Evolutionary conservation across 2,113 vertebrate species (phyloP).

Genomic region (Pholis gunnellus): DNA sequence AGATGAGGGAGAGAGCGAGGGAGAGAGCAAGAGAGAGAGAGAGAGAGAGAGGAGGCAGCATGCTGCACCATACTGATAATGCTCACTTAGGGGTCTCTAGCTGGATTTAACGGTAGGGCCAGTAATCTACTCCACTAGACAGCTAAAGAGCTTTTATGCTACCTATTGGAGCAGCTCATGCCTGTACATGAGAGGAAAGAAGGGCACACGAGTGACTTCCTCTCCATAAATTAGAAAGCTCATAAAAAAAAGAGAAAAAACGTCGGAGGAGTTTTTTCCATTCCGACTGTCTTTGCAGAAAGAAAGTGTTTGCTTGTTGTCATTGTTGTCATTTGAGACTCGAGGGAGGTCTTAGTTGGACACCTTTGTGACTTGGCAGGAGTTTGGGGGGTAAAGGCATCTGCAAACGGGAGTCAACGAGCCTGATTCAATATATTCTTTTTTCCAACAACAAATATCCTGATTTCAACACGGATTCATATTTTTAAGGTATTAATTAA

Average conservation of each 20-base stretch:
- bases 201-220: slow-evolving; percentile 77
- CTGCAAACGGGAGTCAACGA: not conserved
- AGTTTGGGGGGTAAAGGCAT: not conserved
- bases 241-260: slow-evolving; percentile 69
- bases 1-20: slow-evolving; percentile 26
- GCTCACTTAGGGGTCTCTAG: slow-evolving; percentile 78
- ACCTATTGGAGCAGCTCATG: slow-evolving; percentile 77
- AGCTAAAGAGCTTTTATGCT: slow-evolving; percentile 83
- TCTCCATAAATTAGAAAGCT: slow-evolving; percentile 79
- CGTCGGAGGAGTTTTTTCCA: slow-evolving; percentile 29
- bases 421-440: not conserved
- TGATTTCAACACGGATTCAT: not conserved
- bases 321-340: slow-evolving; percentile 22
- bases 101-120: slow-evolving; percentile 77
- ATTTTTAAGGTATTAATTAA: too few species aligned
- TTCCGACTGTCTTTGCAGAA: slow-evolving; percentile 29
- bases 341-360: not conserved
- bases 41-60: slow-evolving; percentile 56
- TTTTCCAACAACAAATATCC: not conserved
- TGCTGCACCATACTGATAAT: slow-evolving; percentile 81
- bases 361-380: not conserved
- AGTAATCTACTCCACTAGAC: slow-evolving; percentile 84
- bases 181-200: slow-evolving; percentile 71
- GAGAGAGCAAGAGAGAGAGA: slow-evolving; percentile 36
- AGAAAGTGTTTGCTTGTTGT: slow-evolving; percentile 52